These are phyloP conservation scores for Dascyllus trimaculatus DNA, from an alignment of 2,113 vertebrate species.

Conservation along the genomic window DNA sequence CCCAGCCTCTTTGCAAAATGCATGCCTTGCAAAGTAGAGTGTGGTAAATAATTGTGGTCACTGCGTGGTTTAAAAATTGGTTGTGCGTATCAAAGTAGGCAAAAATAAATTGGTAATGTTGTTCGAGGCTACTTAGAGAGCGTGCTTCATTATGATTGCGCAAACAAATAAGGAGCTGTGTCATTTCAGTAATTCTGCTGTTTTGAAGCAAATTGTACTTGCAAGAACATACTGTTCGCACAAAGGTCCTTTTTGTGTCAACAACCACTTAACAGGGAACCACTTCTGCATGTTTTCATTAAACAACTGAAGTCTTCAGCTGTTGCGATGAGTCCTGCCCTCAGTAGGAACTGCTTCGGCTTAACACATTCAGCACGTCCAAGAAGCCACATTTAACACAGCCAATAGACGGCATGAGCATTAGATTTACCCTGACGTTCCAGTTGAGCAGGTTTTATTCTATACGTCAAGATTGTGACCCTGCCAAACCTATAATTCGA, in stretches of 20 bases:
- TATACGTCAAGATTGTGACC: not conserved
- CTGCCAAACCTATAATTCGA: conserved; percentile 1
- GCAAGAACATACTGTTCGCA: not conserved
- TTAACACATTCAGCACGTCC: not conserved
- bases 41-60: conserved; percentile 2
- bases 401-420: not conserved
- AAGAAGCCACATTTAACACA: not conserved
- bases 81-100: not conserved
- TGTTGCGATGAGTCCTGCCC: not conserved
- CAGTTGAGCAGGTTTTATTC: conserved; percentile 12
- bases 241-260: not conserved
- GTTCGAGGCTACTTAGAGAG: not conserved
- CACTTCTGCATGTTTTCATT: not conserved
- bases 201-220: conserved; percentile 7
- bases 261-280: not conserved
- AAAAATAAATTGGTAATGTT: conserved; percentile 12
- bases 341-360: not conserved
- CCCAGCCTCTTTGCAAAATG: conserved; percentile 3
- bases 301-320: not conserved
- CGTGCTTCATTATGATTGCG: conserved; percentile 1
- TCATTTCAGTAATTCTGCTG: conserved; percentile 8
- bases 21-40: not conserved
- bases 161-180: not conserved
- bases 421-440: not conserved
- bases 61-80: not conserved